Percentiles rank a stretch among this genome's conserved stretches.
These are phyloP conservation scores for Piprites chloris DNA, from an alignment of 2,113 vertebrate genomes.

Conservation along the genomic window DNA sequence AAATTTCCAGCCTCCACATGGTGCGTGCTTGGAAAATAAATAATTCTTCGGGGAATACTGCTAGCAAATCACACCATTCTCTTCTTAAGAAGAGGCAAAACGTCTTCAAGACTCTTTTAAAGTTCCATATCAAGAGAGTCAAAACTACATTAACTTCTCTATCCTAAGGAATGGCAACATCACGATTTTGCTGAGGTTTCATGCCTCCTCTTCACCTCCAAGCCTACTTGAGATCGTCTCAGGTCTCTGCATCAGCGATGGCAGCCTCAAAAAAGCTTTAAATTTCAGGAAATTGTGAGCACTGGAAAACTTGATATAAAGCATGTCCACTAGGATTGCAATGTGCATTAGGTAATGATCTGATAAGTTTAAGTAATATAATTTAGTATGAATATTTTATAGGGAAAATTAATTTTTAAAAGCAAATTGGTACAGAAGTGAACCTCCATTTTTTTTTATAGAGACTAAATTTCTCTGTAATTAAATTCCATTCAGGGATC, in stretches of 20 bases:
- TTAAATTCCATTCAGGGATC: background rate
- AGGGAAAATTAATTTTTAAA: background rate
- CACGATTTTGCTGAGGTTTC: background rate
- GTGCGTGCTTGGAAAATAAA: background rate
- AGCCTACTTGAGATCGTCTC: background rate
- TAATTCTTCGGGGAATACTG: background rate
- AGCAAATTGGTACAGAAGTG: background rate
- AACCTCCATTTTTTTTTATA: background rate
- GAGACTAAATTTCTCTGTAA: background rate
- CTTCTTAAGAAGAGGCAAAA: background rate
- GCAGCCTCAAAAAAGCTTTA: background rate
- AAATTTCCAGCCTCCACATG: background rate
- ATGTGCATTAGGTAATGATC: background rate
- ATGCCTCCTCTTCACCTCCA: background rate
- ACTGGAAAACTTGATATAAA: background rate
- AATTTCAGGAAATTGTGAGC: background rate
- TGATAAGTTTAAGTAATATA: background rate
- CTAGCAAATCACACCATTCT: background rate
- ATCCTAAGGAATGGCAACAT: background rate
- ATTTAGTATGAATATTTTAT: background rate
- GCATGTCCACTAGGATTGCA: background rate
- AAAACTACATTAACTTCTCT: background rate
- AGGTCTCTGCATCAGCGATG: background rate
- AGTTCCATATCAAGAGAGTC: background rate
- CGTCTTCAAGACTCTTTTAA: background rate